These are phyloP conservation scores for Theocolax elegans DNA, from an alignment of 1,140 invertebrate genomes.

Conservation along the genomic window DNA sequence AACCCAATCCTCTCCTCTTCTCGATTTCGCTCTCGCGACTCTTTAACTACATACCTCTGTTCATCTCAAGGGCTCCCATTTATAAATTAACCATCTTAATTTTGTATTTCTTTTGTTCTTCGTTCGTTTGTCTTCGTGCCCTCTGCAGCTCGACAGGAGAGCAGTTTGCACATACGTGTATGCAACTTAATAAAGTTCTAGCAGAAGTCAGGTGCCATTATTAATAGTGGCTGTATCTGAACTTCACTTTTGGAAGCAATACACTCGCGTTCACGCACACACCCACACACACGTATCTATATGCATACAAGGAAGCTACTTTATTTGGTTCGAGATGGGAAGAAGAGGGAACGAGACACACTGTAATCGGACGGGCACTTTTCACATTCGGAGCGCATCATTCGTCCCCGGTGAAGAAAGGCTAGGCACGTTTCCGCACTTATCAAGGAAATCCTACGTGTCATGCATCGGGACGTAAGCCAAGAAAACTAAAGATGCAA, in stretches of 20 bases:
- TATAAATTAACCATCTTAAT: background rate
- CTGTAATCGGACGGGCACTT: slow-evolving; percentile 34
- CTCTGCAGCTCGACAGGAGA: no score
- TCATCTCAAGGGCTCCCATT: background rate
- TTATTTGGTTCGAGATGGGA: slow-evolving; percentile 1
- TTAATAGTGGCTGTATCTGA: no score
- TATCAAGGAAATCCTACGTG: slow-evolving; percentile 43
- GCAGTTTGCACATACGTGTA: no score
- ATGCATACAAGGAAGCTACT: background rate
- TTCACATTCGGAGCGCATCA: slow-evolving; percentile 40
- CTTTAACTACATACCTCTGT: background rate
- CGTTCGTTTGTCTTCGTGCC: no score
- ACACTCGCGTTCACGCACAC: no score
- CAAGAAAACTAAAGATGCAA: slow-evolving; percentile 38
- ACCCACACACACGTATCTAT: no score
- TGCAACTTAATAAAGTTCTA: no score
- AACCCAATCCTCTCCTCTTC: no score
- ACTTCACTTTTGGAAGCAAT: no score
- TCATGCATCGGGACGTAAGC: slow-evolving; percentile 40
- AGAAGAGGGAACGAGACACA: background rate
- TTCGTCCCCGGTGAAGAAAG: slow-evolving; percentile 17
- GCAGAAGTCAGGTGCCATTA: no score
- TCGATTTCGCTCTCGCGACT: background rate
- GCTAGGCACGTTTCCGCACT: slow-evolving; percentile 40
- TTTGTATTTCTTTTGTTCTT: background rate